Base-by-base conservation (phyloP, 2,113 vertebrate genomes). In the Strix aluco region DNA sequence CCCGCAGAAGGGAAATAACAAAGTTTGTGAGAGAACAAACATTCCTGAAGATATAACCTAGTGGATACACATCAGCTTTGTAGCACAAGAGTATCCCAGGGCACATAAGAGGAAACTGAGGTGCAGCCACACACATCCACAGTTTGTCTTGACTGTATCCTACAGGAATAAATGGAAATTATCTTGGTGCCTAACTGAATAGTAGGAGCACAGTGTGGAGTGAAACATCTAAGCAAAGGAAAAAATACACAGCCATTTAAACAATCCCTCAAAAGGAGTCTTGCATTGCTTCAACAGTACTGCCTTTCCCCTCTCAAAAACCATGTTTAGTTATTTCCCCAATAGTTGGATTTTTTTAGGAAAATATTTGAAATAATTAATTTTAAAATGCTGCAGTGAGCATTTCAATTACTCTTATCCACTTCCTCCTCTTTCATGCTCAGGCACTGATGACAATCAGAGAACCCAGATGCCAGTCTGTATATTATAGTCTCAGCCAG, bases 291-390 rank as follows among this genome's bases (percentile, higher is more conserved):
- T 80, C 72, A 25, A 42, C 55, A 86, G 23, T 15, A 27, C 34
- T 79, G 52, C 13, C 36, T 85, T 80, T 73, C 25, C n/a, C n/a
- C 13, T 62, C 57, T 77, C 59, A 62, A 83, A 94, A 94, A 40
- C 3, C 6, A 10, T 19, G 5, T n/a, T 88, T 88, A 78, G 75
- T 81, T 78, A 32, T 86, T 83, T 94, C 52, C 55, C 20, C 73
- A 84, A 57, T 52, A 59, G 44, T 11, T 58, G 7, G 17, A 29
- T 2, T 11, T 80, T 82, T 91, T 23, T 59, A 65, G 16, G 30
- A 88, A 89, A 95, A 91, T 83, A 89, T 94, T 94, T 85, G 7
- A 80, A 95, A 92, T 73, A 32, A 87, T 86, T 88, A 29, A 51
- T 95, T 89, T 84, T 61, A 14, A 94, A 97, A 91, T 58, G 57